phyloP scores from a whole-genome alignment of 1,140 invertebrate genomes.

The Meloidogyne chitwoodi region DNA sequence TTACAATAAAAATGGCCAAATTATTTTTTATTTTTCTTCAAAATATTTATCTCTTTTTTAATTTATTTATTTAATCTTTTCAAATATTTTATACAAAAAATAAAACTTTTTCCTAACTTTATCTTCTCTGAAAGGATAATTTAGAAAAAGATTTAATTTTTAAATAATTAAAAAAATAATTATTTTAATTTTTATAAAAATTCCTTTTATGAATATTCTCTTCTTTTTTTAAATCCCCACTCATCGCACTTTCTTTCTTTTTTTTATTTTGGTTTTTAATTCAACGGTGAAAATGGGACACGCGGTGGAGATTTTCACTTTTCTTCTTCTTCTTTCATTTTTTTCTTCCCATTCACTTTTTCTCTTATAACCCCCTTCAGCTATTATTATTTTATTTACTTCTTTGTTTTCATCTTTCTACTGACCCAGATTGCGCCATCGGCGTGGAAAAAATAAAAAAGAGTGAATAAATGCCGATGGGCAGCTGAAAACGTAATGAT shows the following conservation, averaged over 20 bases:
- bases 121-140: no score
- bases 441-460: neutral
- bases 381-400: neutral
- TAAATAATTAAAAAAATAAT: no score
- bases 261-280: neutral
- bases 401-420: slow-evolving; percentile 4
- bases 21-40: neutral
- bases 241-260: neutral
- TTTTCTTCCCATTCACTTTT: neutral
- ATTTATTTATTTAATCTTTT: no score
- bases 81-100: no score
- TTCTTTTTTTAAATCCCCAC: neutral
- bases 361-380: neutral
- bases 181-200: neutral
- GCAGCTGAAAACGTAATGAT: neutral
- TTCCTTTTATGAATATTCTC: neutral
- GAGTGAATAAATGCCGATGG: neutral
- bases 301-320: slow-evolving; percentile 8
- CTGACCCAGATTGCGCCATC: slow-evolving; percentile 29
- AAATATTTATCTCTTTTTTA: no score
- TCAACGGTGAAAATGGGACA: neutral
- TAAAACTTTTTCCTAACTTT: neutral
- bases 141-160: no score
- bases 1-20: neutral
- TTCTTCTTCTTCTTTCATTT: neutral